Conservation (phyloP, 2,113 vertebrate genomes). For the Thunnus maccoyii region DNA sequence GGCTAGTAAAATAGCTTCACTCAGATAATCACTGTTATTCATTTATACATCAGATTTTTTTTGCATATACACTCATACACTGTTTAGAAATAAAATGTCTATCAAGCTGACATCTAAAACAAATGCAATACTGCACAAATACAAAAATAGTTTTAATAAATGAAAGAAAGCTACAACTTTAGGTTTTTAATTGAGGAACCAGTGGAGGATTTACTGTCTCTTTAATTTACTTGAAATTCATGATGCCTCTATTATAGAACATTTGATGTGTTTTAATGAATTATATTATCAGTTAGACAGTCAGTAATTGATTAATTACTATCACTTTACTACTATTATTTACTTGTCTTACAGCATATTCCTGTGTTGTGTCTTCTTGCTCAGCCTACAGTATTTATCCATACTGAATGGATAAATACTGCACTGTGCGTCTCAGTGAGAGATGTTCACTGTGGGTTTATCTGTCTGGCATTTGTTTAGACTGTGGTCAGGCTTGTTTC, state of each 20-base stretch:
- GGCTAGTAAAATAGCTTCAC: too few species aligned
- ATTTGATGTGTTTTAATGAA: not conserved
- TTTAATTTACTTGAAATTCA: not conserved
- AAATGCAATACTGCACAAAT: not conserved
- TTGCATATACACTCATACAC: too few species aligned
- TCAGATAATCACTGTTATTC: not conserved
- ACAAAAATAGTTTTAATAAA: not conserved
- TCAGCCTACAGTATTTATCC: not conserved
- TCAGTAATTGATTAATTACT: not conserved
- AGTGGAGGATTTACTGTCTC: too few species aligned
- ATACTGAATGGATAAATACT: too few species aligned
- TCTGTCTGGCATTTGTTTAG: constrained; percentile 72
- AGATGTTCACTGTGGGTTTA: constrained; percentile 53
- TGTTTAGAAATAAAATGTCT: not conserved
- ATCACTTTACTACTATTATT: not conserved
- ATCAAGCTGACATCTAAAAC: not conserved
- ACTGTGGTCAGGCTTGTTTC: constrained; percentile 59
- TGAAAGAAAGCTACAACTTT: not conserved
- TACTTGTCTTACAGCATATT: not conserved
- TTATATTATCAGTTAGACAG: not conserved
- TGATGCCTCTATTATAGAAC: not conserved
- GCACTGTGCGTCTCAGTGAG: constrained; percentile 16
- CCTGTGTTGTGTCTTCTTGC: not conserved
- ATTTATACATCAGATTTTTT: not conserved
- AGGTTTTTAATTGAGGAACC: too few species aligned